These are phyloP conservation scores for Hippocampus mohnikei DNA, from an alignment of 2,113 vertebrate genomes.

Conservation along the genomic window DNA sequence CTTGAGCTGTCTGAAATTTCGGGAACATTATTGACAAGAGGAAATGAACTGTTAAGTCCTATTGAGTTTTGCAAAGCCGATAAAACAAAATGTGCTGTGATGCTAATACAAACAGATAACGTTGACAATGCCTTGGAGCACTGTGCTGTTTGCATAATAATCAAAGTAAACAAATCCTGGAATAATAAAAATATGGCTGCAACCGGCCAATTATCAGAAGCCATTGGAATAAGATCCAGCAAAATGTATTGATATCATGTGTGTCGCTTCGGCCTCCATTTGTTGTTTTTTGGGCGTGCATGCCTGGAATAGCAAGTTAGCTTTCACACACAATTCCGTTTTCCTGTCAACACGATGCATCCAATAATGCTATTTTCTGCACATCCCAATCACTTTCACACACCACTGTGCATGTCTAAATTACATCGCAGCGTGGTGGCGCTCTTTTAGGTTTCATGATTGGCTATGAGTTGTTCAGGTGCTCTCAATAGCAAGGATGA, in stretches of 20 bases:
- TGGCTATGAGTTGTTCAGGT: background rate
- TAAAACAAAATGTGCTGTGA: conserved; percentile 17
- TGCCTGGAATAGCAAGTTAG: background rate
- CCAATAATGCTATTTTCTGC: background rate
- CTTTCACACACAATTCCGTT: background rate
- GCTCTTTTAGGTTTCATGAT: background rate
- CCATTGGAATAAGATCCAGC: background rate
- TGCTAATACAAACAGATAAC: conserved; percentile 32
- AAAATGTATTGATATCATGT: conserved; percentile 4
- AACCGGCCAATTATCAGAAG: too few species aligned
- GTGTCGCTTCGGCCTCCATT: background rate
- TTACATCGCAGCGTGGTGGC: background rate
- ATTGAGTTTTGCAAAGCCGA: conserved; percentile 21
- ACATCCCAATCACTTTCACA: background rate
- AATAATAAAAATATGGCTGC: conserved; percentile 12
- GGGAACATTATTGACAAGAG: conserved; percentile 1
- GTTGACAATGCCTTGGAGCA: conserved; percentile 18
- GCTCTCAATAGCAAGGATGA: background rate
- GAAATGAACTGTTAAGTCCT: conserved; percentile 15
- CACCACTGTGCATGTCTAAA: background rate
- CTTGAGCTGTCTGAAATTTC: conserved; percentile 4
- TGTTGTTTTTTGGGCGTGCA: background rate
- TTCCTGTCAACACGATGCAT: background rate
- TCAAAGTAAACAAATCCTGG: conserved; percentile 27
- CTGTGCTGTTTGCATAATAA: conserved; percentile 23